Evolutionary conservation across 2,888 invertebrate species (phyloP), one percentile per base, ranked within the genome.

Genomic region (Tetragonisca angustula): DNA sequence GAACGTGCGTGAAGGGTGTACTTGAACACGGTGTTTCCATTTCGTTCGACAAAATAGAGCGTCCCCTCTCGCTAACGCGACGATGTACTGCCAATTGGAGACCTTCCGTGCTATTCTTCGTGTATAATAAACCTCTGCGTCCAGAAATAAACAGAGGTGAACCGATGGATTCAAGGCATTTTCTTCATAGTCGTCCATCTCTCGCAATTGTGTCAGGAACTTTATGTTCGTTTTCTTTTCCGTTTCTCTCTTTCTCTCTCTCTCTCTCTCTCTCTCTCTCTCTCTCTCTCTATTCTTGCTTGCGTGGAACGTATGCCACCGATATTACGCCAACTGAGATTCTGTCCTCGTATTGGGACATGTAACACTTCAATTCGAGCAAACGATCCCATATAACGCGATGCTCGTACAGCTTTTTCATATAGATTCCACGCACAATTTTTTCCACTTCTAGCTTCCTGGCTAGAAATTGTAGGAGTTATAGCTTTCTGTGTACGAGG

Each of bases 11-110:
- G 59, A 43, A 65, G 54, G n/a, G 54, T 61, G 67, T 64, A 64
- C 67, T 71, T 71, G 81, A 75, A 82, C 82, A 62, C 59, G 54
- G 27, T 82, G 82, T 76, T 67, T 68, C 82, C 83, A 82, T 83
- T 71, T 67, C 71, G 76, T 56, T 82, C 83, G 76, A 83, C 83
- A 72, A 71, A 83, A 82, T 68, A 27, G 67, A 21, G 54, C 9
- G 65, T 71, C 76, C 76, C 81, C 81, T 76, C 59, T 59, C 52
- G 71, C 54, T 61, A 62, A 71, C 65, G 21, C 56, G 21, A 24
- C 62, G 13, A 70, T 65, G 52, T 71, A 76, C 77, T 43, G 21
- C 32, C 81, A n/a, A 83, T 76, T 52, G 54, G 17, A 27, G 36
- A 15, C 52, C 27, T 11, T 62, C n/a, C 19, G 49, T 17, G 9